Evolutionary conservation across 2,888 invertebrate species (phyloP).

Genomic region (Gryllus longicercus): DNA sequence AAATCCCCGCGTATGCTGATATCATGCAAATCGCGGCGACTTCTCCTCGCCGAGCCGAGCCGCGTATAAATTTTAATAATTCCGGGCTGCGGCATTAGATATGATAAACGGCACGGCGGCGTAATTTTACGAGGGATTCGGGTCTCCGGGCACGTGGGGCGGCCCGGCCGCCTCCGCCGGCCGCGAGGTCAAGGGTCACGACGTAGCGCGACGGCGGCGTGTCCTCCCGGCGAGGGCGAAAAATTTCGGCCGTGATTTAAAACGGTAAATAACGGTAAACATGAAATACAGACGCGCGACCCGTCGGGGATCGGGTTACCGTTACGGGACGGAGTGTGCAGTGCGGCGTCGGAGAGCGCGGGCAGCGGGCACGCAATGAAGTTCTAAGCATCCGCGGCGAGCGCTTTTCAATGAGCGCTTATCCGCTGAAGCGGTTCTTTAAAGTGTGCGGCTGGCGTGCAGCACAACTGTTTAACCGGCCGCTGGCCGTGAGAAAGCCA

Average conservation of each 20-base stretch:
- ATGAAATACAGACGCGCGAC: background rate
- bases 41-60: background rate
- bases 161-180: background rate
- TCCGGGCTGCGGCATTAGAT: background rate
- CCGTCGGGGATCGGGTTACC: background rate
- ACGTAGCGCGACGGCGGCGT: background rate
- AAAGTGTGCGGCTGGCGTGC: background rate
- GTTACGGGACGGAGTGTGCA: background rate
- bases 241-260: conserved; percentile 4
- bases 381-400: background rate
- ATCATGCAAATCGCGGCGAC: background rate
- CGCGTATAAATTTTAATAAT: background rate
- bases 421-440: background rate
- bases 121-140: conserved; percentile 17
- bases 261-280: conserved; percentile 17
- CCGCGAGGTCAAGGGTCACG: background rate
- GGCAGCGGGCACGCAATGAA: background rate
- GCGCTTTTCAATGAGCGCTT: background rate
- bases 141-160: background rate
- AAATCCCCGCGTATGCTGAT: background rate
- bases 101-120: background rate
- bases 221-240: background rate
- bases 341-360: no score
- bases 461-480: background rate
- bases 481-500: background rate